Evolutionary conservation across 1,140 invertebrate species (phyloP).

Genomic region (Drosophila kikkawai): DNA sequence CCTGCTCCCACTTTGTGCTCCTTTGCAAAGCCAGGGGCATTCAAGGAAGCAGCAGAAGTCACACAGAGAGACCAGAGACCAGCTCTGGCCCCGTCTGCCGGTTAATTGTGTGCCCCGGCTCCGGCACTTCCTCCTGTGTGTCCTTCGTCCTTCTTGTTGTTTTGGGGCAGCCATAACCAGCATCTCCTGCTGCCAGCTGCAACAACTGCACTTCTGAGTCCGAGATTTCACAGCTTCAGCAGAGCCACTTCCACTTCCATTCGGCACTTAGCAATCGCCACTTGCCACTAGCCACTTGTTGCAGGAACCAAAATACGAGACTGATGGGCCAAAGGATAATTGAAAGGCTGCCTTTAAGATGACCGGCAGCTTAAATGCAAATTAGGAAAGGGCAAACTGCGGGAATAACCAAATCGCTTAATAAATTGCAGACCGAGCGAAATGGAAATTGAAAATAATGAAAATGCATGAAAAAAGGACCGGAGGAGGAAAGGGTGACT

Average conservation of each 20-base stretch:
- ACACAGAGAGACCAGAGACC: conserved; percentile 47
- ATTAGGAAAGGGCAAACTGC: conserved; percentile 4
- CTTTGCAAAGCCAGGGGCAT: conserved; percentile 44
- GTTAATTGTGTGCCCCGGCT: conserved; percentile 40
- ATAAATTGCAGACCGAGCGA: conserved; percentile 59
- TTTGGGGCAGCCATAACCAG: conserved; percentile 11
- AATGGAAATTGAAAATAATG: conserved; percentile 83
- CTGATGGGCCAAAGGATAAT: conserved; percentile 30
- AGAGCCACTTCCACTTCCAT: conserved; percentile 18
- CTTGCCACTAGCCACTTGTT: conserved; percentile 39
- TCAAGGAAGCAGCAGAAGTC: conserved; percentile 59
- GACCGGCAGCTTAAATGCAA: conserved; percentile 50
- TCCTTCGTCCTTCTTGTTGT: conserved; percentile 41
- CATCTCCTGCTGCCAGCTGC: conserved; percentile 38
- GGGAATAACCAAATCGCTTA: conserved; percentile 47
- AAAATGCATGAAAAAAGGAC: conserved; percentile 71
- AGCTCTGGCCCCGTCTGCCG: conserved; percentile 24
- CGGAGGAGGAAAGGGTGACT: background rate
- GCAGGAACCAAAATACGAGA: conserved; percentile 21
- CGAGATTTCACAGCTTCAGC: conserved; percentile 42
- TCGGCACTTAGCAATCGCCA: background rate
- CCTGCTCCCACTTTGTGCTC: conserved; percentile 1
- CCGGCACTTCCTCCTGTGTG: background rate
- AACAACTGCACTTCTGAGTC: conserved; percentile 51
- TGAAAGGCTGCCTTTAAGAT: conserved; percentile 46